A percentile compares a stretch with the other conserved stretches of the same genome.
Evolutionary conservation across 1,140 invertebrate species (phyloP).

Genomic region (Penaeus vannamei): DNA sequence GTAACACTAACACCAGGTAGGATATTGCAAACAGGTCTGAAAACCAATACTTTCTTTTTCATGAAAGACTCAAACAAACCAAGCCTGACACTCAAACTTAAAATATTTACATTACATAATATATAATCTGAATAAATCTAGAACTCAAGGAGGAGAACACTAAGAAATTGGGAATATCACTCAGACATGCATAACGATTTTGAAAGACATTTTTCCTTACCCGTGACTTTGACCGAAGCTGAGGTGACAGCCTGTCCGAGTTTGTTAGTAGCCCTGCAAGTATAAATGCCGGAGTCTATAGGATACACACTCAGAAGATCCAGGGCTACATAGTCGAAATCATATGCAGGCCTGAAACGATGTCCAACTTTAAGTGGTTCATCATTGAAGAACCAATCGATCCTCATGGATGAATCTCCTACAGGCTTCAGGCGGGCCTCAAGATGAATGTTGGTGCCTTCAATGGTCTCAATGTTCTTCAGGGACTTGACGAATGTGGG

Average conservation of each 20-base stretch:
- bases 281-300: constrained; percentile 96
- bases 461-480: constrained; percentile 92
- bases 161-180: background rate
- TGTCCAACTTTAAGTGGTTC: constrained; percentile 81
- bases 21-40: background rate
- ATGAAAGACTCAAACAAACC: too few species aligned
- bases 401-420: constrained; percentile 93
- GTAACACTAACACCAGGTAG: background rate
- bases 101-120: constrained; percentile 3
- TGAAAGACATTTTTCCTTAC: constrained; percentile 69
- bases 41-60: background rate
- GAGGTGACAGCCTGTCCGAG: constrained; percentile 95
- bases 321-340: constrained; percentile 97
- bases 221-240: constrained; percentile 86
- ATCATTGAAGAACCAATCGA: constrained; percentile 98
- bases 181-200: constrained; percentile 12
- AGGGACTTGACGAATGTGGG: constrained; percentile 90
- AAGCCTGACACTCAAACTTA: background rate
- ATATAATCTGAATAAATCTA: too few species aligned
- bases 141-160: background rate
- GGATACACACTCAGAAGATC: constrained; percentile 96
- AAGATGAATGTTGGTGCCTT: constrained; percentile 93
- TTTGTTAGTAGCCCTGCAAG: constrained; percentile 91
- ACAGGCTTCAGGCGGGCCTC: constrained; percentile 94
- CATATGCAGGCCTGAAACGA: constrained; percentile 94